phyloP scores from a whole-genome alignment of 2,797 vertebrate genomes.

The Urocyon cinereoargenteus region DNA sequence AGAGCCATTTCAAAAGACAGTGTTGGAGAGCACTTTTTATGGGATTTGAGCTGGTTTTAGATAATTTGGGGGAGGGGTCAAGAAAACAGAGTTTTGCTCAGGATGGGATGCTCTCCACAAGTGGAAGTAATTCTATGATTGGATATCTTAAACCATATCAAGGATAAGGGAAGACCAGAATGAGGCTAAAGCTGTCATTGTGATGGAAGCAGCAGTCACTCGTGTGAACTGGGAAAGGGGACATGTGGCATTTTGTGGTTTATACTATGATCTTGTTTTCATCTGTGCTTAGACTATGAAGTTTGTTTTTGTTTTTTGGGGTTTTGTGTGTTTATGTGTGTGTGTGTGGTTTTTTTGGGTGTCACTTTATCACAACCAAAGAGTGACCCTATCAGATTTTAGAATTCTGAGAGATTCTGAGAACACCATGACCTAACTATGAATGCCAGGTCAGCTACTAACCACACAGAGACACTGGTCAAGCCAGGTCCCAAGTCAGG shows the following conservation, averaged over 20 bases:
- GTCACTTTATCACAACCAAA: neutral
- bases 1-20: neutral
- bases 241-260: neutral
- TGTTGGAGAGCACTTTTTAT: neutral
- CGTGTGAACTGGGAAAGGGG: neutral
- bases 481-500: neutral
- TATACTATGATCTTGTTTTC: slow-evolving; percentile 23
- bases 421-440: neutral
- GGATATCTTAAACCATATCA: neutral
- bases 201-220: neutral
- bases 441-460: neutral
- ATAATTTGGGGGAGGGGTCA: neutral
- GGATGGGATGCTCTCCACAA: neutral
- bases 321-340: neutral
- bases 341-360: neutral
- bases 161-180: neutral
- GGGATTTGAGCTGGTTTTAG: neutral
- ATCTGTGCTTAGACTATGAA: neutral
- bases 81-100: neutral
- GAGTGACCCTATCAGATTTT: neutral
- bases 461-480: neutral
- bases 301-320: neutral
- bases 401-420: neutral
- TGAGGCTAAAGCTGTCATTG: neutral
- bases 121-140: neutral